Conservation (phyloP, 92 coral and sea anemone genomes). For the Porites rus region DNA sequence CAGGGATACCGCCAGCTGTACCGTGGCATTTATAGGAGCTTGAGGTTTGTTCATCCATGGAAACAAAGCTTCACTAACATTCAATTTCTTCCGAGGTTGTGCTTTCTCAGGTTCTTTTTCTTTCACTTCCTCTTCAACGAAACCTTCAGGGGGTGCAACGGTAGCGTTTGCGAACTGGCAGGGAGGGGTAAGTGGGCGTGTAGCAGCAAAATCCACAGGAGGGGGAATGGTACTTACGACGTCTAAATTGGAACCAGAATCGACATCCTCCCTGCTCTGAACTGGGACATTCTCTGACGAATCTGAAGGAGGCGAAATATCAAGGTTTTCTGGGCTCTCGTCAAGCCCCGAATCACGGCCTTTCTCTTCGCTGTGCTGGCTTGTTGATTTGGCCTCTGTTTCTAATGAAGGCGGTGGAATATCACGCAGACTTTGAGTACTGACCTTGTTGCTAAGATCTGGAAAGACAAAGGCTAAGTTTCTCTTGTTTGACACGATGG, state of each 20-base stretch:
- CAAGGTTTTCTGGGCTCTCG: slow-evolving; percentile 32
- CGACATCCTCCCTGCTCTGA: slow-evolving; percentile 28
- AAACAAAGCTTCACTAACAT: slow-evolving; percentile 50
- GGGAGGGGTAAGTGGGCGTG: slow-evolving; percentile 57
- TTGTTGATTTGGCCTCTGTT: slow-evolving; percentile 8
- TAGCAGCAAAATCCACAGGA: slow-evolving; percentile 76
- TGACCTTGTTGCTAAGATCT: background rate
- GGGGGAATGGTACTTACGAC: slow-evolving; percentile 79
- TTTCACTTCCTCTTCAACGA: background rate
- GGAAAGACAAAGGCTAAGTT: background rate
- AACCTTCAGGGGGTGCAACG: slow-evolving; percentile 51
- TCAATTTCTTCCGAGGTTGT: slow-evolving; percentile 69
- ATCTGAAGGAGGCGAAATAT: background rate
- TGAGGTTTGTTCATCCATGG: slow-evolving; percentile 84
- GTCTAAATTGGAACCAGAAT: slow-evolving; percentile 39
- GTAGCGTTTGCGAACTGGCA: slow-evolving; percentile 51
- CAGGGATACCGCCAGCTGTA: slow-evolving; percentile 20
- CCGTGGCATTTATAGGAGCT: slow-evolving; percentile 53
- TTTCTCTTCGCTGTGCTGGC: slow-evolving; percentile 13
- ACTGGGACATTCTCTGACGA: background rate
- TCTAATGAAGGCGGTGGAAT: slow-evolving; percentile 15
- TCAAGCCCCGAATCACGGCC: slow-evolving; percentile 49
- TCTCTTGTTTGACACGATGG: background rate
- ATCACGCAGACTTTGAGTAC: background rate
- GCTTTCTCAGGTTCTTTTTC: background rate